These are phyloP conservation scores for Lophura nycthemera DNA, from an alignment of 2,113 vertebrate species.

Conservation along the genomic window DNA sequence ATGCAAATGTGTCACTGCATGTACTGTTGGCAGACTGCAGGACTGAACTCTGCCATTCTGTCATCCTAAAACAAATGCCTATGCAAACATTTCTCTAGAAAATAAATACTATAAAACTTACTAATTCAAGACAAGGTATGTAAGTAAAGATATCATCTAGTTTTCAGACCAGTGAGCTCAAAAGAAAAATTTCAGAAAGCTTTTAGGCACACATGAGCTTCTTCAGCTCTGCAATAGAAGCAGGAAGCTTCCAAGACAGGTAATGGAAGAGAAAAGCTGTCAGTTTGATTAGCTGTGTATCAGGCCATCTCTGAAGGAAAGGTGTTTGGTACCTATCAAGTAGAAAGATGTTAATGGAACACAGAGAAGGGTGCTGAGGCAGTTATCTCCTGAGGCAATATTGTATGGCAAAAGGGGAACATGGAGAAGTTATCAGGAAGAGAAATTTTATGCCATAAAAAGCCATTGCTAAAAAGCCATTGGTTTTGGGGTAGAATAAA, in stretches of 20 bases:
- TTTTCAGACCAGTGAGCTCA: neutral
- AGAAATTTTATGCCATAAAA: neutral
- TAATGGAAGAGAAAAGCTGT: neutral
- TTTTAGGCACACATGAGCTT: neutral
- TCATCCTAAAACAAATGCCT: neutral
- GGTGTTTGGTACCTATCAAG: neutral
- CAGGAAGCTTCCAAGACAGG: accelerated
- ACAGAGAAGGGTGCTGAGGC: neutral
- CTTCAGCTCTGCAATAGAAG: neutral
- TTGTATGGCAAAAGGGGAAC: neutral
- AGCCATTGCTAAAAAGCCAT: neutral
- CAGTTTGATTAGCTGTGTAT: neutral
- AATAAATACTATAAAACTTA: neutral
- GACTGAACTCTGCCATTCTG: neutral
- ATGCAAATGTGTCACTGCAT: neutral
- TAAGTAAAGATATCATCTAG: neutral
- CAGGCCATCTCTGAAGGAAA: neutral
- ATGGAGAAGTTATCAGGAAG: neutral
- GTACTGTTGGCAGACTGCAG: neutral
- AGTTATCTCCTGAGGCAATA: neutral
- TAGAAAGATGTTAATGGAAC: neutral
- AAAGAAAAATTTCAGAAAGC: neutral
- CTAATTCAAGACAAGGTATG: neutral
- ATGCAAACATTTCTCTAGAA: neutral
- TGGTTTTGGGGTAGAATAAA: neutral